phyloP scores from a whole-genome alignment of 2,797 vertebrate genomes.

The Cynopterus sphinx region DNA sequence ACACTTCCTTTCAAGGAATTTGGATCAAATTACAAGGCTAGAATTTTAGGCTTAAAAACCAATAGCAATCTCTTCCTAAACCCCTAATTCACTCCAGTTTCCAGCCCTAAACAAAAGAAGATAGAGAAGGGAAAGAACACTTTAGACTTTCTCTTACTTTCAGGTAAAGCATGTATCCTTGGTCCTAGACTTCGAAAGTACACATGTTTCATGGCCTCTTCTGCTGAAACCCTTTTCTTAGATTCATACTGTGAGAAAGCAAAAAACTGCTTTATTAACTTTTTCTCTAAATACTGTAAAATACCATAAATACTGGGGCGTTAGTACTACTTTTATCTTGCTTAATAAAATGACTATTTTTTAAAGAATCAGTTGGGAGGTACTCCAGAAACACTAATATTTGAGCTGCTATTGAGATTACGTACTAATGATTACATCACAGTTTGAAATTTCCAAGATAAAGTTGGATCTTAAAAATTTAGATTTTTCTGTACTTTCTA shows the following conservation, averaged over 20 bases:
- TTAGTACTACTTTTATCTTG: background rate
- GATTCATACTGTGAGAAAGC: constrained; percentile 92
- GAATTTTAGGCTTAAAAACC: background rate
- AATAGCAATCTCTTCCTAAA: background rate
- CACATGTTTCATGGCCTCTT: constrained; percentile 97
- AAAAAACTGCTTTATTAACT: constrained; percentile 49
- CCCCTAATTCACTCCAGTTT: background rate
- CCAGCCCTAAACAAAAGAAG: constrained; percentile 22
- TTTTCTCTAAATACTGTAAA: constrained; percentile 29
- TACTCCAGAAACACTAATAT: background rate
- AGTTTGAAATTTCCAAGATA: constrained; percentile 33
- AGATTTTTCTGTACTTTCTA: background rate
- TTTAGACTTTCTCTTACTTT: constrained; percentile 90
- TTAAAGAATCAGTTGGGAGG: constrained; percentile 5
- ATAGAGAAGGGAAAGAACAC: background rate
- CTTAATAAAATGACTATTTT: background rate
- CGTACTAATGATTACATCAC: background rate
- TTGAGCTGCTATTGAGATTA: background rate
- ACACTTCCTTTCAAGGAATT: background rate
- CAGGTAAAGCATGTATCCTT: constrained; percentile 92
- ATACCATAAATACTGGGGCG: background rate
- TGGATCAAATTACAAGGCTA: background rate
- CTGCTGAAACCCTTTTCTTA: constrained; percentile 97
- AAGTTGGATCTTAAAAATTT: constrained; percentile 62
- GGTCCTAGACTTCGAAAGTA: constrained; percentile 97